Evolutionary conservation across 2,888 invertebrate species (phyloP).

Genomic region (Drosophila stalkeri): DNA sequence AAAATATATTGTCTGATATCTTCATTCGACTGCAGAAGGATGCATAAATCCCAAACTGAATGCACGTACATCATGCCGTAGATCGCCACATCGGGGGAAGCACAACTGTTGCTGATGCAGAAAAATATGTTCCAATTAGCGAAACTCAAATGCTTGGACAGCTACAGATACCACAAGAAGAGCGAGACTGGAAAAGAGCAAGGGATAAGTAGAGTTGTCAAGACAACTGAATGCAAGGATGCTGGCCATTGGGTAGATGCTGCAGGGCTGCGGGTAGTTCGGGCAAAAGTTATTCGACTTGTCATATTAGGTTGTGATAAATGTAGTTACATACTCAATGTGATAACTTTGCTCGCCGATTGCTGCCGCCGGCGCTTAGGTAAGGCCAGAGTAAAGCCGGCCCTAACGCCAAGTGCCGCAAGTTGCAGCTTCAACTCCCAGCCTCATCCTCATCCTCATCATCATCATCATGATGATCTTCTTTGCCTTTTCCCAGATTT

Average conservation of each 20-base stretch:
- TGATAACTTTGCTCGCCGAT: slow-evolving; percentile 79
- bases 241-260: not conserved
- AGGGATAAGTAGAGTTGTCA: not conserved
- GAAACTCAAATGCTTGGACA: slow-evolving; percentile 73
- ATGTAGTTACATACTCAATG: slow-evolving; percentile 82
- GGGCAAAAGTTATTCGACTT: slow-evolving; percentile 80
- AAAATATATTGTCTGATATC: slow-evolving; percentile 60
- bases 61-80: slow-evolving; percentile 60
- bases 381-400: not conserved
- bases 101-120: slow-evolving; percentile 8
- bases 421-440: not conserved
- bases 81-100: not conserved
- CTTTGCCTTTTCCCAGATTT: slow-evolving; percentile 4
- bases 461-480: slow-evolving; percentile 46
- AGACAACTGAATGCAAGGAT: slow-evolving; percentile 4
- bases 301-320: slow-evolving; percentile 84
- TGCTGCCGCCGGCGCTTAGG: slow-evolving; percentile 58
- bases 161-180: slow-evolving; percentile 7
- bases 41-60: slow-evolving; percentile 73
- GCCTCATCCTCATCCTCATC: slow-evolving; percentile 9
- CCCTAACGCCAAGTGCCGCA: slow-evolving; percentile 13
- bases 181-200: not conserved
- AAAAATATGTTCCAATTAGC: slow-evolving; percentile 81
- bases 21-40: slow-evolving; percentile 67
- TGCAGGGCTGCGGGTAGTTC: slow-evolving; percentile 16